phyloP scores from a whole-genome alignment of 2,797 vertebrate species.

The Momotus momota region DNA sequence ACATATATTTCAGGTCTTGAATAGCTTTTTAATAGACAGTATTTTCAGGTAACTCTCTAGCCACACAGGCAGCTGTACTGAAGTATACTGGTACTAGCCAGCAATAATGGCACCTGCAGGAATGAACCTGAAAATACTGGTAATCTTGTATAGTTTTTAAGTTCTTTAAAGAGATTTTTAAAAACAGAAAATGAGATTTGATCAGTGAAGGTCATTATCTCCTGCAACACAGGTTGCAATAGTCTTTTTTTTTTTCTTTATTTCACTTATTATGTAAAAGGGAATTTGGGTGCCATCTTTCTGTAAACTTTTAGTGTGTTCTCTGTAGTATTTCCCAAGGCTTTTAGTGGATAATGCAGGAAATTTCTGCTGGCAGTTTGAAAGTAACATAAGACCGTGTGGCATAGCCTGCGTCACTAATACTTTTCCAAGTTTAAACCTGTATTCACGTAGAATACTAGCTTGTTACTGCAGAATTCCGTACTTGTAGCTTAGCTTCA shows the following conservation, averaged over 20 bases:
- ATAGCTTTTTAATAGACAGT: conserved; percentile 69
- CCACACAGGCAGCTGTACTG: conserved; percentile 65
- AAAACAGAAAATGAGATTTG: conserved; percentile 42
- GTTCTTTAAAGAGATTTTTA: conserved; percentile 62
- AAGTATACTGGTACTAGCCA: conserved; percentile 64
- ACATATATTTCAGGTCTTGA: conserved; percentile 68
- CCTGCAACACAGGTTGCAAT: conserved; percentile 42
- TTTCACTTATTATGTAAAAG: conserved; percentile 21
- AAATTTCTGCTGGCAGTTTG: conserved; percentile 1
- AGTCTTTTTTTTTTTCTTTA: conserved; percentile 16
- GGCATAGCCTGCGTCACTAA: not conserved
- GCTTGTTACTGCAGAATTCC: conserved; percentile 25
- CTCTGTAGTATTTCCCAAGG: not conserved
- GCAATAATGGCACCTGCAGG: conserved; percentile 60
- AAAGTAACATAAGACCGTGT: not conserved
- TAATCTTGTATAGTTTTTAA: conserved; percentile 59
- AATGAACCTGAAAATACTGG: conserved; percentile 63
- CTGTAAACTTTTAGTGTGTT: conserved; percentile 24
- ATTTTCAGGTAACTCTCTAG: conserved; percentile 68
- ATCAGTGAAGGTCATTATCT: conserved; percentile 40
- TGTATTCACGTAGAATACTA: conserved; percentile 14
- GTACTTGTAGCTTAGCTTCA: conserved; percentile 4
- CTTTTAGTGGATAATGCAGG: not conserved
- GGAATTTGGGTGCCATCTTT: conserved; percentile 58
- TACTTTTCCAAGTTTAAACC: conserved; percentile 12